Evolutionary conservation across 2,888 invertebrate genomes (phyloP), one percentile per base, ranked within the genome.

Genomic region (Disparrhopalites patrizii): DNA sequence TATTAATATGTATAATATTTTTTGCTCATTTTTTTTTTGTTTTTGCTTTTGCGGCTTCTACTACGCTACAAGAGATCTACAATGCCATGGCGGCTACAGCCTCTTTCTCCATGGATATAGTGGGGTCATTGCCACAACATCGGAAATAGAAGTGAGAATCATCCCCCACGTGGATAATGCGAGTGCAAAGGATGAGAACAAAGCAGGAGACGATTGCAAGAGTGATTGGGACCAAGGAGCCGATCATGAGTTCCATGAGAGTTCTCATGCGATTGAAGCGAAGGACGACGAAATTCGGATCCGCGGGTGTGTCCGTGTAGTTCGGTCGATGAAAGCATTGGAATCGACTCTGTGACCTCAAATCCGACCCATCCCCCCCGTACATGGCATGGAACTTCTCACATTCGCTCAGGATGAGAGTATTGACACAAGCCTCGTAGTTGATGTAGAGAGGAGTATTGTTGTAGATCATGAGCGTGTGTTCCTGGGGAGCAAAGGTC

Each of bases 101-200:
- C 36, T 72, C 73, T 62, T 73, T 73, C 62, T 73, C 75, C 25
- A 73, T 47, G 18, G 61, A 52, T 8, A 66, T 71, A 56, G 72
- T 68, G 13, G 68, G 68, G 63, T 74, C 72, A 27, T 70, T 71
- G n/a, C 75, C 73, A 65, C 89, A 89, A 57, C 87, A 86, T 80
- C 91, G 91, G 82, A 93, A 92, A 71, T 92, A 85, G 91, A 93
- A 93, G 80, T 90, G 92, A 15, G 93, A 91, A 79, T 93, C 93
- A 78, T 93, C 91, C 61, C 92, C 92, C 66, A 93, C 92, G 76
- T 89, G 90, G 63, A 93, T 89, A 40, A 91, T 89, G 73, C 85
- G 85, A 81, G 93, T 92, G 80, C 93, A 93, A 70, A 92, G 81
- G 77, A 92, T 83, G 75, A 93, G 81, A 43, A 91, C 89, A 73